Base-by-base conservation (phyloP, 2,888 invertebrate genomes). In the Drosophila merina region DNA sequence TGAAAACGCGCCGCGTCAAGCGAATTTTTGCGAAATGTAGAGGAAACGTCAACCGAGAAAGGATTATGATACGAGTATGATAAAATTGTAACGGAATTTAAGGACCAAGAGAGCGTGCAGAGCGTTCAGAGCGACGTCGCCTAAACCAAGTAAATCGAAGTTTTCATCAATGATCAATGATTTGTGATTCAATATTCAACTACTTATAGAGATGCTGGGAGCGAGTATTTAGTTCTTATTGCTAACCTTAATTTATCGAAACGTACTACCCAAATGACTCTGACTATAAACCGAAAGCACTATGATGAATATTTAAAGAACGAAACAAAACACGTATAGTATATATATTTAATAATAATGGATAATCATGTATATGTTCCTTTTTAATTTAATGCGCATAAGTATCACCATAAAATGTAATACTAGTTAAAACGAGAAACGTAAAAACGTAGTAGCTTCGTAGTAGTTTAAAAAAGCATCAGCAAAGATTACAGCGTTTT, bases 101-200 rank as follows among this genome's bases (percentile, higher is more conserved):
- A 88, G 89, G 88, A 89, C 89, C 89, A 88, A 89, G 87, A 89
- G 80, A 82, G 85, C 84, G 88, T 86, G 86, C 83, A 89, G 80
- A 82, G 85, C 84, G 88, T 86, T 84, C 83, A 89, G 90, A 90
- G 90, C 86, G 84, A 86, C 88, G 82, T 88, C 90, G 90, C 90
- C 89, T 86, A 84, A 89, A 88, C 88, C 80, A 79, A 82, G 64
- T 76, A 77, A 76, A 76, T 74, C 72, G 75, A 77, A 77, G 86
- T 90, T 90, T 90, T 89, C 88, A 90, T 90, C 90, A 90, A 90
- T 90, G 89, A 90, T 90, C 90, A 90, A 90, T 90, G 89, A 89
- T 89, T 90, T 90, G 90, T 90, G 90, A 90, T 90, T 90, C 75
- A 79, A 75, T 86, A 86, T 86, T 70, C 66, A 82, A 81, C 88